phyloP scores from a whole-genome alignment of 2,113 vertebrate genomes.

The Tapirus terrestris region DNA sequence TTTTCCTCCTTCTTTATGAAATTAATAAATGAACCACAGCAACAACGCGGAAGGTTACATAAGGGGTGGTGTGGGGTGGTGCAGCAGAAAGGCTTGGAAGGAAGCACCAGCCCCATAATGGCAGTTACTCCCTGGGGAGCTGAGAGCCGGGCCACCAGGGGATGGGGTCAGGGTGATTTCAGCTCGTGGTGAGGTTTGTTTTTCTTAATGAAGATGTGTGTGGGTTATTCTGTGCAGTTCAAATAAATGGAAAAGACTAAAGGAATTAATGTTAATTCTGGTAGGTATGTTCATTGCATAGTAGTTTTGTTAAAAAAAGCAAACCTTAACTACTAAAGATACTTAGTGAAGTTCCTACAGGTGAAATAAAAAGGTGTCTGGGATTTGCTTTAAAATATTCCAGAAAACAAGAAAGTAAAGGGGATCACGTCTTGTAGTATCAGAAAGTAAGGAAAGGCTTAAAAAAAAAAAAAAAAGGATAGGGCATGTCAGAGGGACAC shows the following conservation, averaged over 20 bases:
- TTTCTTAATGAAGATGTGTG: background rate
- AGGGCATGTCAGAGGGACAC: no score
- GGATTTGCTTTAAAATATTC: background rate
- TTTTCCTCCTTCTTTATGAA: background rate
- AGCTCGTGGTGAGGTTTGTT: background rate
- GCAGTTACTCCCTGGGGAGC: background rate
- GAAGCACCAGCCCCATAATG: background rate
- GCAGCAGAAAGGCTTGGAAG: background rate
- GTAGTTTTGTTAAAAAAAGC: background rate
- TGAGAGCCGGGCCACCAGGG: rapidly evolving
- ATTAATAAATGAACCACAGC: background rate
- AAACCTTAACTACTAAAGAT: background rate
- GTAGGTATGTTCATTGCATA: background rate
- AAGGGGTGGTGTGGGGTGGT: background rate
- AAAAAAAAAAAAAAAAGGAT: no score
- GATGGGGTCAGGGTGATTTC: no score
- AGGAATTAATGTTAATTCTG: background rate
- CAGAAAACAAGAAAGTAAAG: background rate
- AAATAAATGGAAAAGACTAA: background rate
- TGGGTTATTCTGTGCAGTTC: background rate
- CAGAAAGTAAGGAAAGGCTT: no score
- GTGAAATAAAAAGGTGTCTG: background rate
- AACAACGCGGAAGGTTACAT: background rate
- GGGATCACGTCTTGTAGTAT: no score
- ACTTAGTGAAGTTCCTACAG: background rate